Evolutionary conservation across 2,888 invertebrate species (phyloP), one percentile per base, ranked within the genome.

Genomic region (Agriopis aurantiaria): DNA sequence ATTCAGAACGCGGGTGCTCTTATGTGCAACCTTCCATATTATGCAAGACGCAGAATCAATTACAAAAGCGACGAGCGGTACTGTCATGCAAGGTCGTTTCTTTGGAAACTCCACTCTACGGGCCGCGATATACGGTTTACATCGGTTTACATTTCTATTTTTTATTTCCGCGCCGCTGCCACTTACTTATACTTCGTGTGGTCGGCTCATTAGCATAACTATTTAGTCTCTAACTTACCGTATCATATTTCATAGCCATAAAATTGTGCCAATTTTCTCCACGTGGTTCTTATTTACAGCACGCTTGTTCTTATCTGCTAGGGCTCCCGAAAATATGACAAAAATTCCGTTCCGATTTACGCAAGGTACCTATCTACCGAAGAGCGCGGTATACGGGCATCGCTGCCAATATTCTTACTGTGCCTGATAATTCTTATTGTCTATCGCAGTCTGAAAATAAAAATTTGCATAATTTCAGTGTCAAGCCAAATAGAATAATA

Each of bases 401-500:
- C 23, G 4, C 10, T 51, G 17, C 48, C n/a, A 12, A 48, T 48
- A 51, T 12, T n/a, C 48, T 51, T 51, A n/a, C 10, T 11, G 3
- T 33, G 23, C 3, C 9, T 8, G 8, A 11, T 55, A 40, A 40
- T 55, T 12, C 14, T 12, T 56, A 41, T 56, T 58, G 23, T 58
- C 46, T 58, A 48, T 11, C 12, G 56, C 5, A 0, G 46, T 33
- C 58, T 58, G 58, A 58, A 58, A 58, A 58, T 46, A n/a, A 17
- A 57, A 57, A 58, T 58, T 58, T n/a, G 12, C 58, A 58, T 58
- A 58, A 58, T 48, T 58, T 58, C 58, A 58, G 45, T 58, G 58
- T n/a, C 58, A 12, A 33, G 7, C 12, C 23, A 33, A 57, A 58
- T 46, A 58, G 46, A 48, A 58, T 45, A 58, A 58, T 58, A 23